Evolutionary conservation across 1,140 invertebrate species (phyloP), one percentile per base, ranked within the genome.

Genomic region (Xylocopa sonorina): DNA sequence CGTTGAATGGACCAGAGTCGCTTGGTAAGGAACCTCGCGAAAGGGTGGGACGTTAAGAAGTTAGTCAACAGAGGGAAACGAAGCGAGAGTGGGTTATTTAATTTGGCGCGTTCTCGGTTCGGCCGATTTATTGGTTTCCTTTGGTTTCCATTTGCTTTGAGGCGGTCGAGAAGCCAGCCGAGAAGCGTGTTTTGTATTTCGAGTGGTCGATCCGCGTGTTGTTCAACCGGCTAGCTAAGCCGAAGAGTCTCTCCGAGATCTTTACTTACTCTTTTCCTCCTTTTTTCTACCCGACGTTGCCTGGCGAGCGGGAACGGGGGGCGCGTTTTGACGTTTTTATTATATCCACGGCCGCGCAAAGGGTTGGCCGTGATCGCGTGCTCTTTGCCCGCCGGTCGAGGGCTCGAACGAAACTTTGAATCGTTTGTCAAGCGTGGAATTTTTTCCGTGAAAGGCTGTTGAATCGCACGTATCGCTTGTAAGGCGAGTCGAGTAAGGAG

Each of bases 121-220:
- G 48, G 16, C 24, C 55, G 66, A 60, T 69, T 69, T 60, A 69
- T 78, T 43, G 66, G 43, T 53, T 71, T 75, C 24, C n/a, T 78
- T 57, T 63, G n/a, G n/a, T n/a, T n/a, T n/a, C n/a, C 78, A 34
- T 41, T 46, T 50, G 60, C 72, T 75, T 53, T 60, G 32, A 53
- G 10, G 16, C 41, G 24, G 50, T 27, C 34, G 53, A 67, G 60
- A 58, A 32, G 16, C 27, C 46, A 21, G 10, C 58, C 12, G 66
- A 46, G 58, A 53, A 74, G 66, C 60, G 72, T 53, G 72, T 66
- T 75, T 75, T 55, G 60, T 55, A 29, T 66, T 75, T 66, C 72
- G 60, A 75, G 60, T 32, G 43, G 60, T 41, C 41, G 58, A 53
- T 74, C 34, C 27, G 58, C 10, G 58, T 6, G 41, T 41, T 41